Percentiles rank a stretch among this genome's conserved stretches.
These are phyloP conservation scores for Xenopus laevis DNA, from an alignment of 2,113 vertebrate species.

Conservation along the genomic window DNA sequence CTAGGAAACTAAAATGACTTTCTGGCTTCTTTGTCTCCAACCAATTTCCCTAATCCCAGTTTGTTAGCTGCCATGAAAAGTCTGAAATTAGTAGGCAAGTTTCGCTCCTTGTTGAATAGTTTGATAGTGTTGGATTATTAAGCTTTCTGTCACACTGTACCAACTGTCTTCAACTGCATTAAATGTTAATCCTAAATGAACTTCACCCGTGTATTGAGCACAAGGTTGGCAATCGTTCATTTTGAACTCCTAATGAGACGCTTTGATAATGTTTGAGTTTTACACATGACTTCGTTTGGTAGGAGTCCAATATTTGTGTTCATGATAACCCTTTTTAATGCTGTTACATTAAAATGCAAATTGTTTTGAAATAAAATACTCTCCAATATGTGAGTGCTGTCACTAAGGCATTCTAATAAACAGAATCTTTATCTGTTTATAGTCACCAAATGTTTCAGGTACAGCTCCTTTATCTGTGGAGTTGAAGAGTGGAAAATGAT, in stretches of 20 bases:
- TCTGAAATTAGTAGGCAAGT: conserved; percentile 10
- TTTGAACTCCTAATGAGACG: neutral
- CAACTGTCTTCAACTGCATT: neutral
- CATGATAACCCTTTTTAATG: neutral
- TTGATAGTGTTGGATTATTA: conserved; percentile 20
- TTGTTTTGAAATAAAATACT: no score
- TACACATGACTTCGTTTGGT: neutral
- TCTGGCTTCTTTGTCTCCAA: conserved; percentile 26
- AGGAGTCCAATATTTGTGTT: neutral
- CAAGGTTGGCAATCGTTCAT: neutral
- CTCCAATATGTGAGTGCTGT: no score
- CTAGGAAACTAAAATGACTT: conserved; percentile 28
- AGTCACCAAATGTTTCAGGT: no score
- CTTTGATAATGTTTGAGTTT: neutral
- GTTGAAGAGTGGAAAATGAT: no score
- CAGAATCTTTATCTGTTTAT: no score
- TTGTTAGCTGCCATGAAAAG: conserved; percentile 30
- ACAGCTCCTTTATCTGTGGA: no score
- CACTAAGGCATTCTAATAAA: no score
- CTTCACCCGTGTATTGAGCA: neutral
- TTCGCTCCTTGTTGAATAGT: conserved; percentile 16
- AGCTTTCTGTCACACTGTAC: conserved; percentile 25
- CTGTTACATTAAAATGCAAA: neutral
- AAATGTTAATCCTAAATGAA: conserved; percentile 16
- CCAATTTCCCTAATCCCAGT: conserved; percentile 36